These are phyloP conservation scores for Apostichopus leukothele DNA, from an alignment of 53 echinoderm and acorn worm genomes.

Conservation along the genomic window DNA sequence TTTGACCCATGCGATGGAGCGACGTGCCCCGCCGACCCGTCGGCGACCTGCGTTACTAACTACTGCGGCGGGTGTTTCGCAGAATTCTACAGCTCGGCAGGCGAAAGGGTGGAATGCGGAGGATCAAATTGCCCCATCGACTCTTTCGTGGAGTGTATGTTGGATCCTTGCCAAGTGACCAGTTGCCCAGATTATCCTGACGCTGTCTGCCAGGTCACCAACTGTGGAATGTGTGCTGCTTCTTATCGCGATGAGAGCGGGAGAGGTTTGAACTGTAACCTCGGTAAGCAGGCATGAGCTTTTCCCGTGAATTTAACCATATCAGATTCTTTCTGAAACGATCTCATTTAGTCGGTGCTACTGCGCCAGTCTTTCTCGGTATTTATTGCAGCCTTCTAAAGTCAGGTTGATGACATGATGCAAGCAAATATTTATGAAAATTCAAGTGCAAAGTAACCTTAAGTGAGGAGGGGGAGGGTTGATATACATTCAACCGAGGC, in stretches of 20 bases:
- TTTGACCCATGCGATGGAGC: slow-evolving; percentile 24
- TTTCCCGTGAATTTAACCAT: too few species aligned
- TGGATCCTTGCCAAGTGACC: slow-evolving; percentile 20
- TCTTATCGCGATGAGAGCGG: background rate
- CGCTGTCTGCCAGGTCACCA: slow-evolving; percentile 8
- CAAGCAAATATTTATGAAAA: too few species aligned
- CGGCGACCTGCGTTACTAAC: background rate
- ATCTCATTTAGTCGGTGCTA: too few species aligned
- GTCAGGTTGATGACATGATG: too few species aligned
- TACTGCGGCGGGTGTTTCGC: slow-evolving; percentile 29
- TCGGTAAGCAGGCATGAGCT: too few species aligned
- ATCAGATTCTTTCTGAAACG: too few species aligned
- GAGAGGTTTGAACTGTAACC: background rate
- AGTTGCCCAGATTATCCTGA: slow-evolving; percentile 6
- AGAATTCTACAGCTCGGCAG: background rate
- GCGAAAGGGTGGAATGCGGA: slow-evolving; percentile 13
- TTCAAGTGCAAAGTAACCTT: too few species aligned
- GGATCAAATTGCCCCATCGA: background rate
- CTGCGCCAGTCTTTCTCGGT: too few species aligned
- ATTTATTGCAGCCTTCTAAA: too few species aligned
- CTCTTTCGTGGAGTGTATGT: background rate
- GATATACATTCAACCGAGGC: too few species aligned
- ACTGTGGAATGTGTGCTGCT: slow-evolving; percentile 32
- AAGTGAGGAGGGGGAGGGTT: too few species aligned
- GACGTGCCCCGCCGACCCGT: slow-evolving; percentile 13